These are phyloP conservation scores for Caenorhabditis briggsae DNA, from an alignment of 1,140 invertebrate species.

Conservation along the genomic window DNA sequence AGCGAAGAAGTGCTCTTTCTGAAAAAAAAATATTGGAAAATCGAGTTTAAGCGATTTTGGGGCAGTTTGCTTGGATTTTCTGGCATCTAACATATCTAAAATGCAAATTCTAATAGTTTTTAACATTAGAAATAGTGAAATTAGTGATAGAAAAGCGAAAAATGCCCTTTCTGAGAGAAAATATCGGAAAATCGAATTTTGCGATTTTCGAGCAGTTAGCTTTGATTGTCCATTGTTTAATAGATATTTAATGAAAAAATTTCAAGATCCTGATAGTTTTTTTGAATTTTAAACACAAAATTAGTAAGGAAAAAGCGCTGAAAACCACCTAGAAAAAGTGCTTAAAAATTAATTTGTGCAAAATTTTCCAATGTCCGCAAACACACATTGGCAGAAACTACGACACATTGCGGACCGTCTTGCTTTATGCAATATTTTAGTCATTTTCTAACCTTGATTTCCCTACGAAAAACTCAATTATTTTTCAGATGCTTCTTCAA, in stretches of 20 bases:
- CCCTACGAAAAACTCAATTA: not conserved
- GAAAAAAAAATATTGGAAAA: not conserved
- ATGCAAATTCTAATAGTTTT: too few species aligned
- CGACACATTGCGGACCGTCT: not conserved
- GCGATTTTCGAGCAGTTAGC: too few species aligned
- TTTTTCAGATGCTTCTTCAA: conserved; percentile 29
- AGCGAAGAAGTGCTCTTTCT: not conserved
- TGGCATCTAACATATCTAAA: too few species aligned
- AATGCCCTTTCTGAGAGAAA: too few species aligned
- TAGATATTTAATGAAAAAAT: too few species aligned
- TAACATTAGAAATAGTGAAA: too few species aligned
- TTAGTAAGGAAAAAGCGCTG: not conserved
- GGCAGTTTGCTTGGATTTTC: too few species aligned
- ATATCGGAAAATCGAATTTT: too few species aligned
- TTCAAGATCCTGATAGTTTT: too few species aligned
- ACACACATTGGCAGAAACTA: not conserved
- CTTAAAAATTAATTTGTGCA: not conserved
- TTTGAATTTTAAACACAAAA: not conserved
- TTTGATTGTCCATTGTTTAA: too few species aligned
- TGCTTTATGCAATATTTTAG: not conserved
- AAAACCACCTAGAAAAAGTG: not conserved
- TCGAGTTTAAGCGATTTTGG: not conserved
- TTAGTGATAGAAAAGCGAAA: too few species aligned
- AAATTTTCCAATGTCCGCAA: not conserved
- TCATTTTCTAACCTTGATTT: not conserved